These are phyloP conservation scores for Hapalemur alaotrensis DNA, from an alignment of 2,797 vertebrate genomes.

Conservation along the genomic window DNA sequence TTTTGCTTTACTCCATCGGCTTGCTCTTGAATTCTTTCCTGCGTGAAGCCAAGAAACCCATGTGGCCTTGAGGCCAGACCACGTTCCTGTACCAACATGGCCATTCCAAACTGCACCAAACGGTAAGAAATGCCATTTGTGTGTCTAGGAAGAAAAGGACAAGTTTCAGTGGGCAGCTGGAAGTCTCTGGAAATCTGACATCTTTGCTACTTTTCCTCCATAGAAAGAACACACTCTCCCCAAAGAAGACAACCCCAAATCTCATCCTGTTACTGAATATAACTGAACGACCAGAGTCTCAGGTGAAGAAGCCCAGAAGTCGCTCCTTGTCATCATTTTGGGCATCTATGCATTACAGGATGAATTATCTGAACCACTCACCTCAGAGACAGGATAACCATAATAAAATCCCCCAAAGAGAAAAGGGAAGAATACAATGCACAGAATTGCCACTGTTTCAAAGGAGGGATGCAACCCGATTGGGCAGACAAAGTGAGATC, in stretches of 20 bases:
- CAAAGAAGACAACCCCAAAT: not conserved
- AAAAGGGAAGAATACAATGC: not conserved
- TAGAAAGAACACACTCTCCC: not conserved
- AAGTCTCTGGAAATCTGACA: not conserved
- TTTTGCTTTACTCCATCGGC: no score
- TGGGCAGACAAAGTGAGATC: not conserved
- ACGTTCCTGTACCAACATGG: no score
- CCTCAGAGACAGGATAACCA: not conserved
- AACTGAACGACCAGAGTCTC: not conserved
- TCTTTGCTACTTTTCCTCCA: not conserved
- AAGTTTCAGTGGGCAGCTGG: not conserved
- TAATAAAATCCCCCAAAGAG: not conserved
- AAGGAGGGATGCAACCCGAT: not conserved
- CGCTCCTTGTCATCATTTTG: not conserved
- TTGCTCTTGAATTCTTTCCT: no score
- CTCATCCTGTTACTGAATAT: not conserved
- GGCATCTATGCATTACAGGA: not conserved
- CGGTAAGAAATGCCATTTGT: not conserved
- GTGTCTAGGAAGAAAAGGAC: not conserved
- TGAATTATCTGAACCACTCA: not conserved
- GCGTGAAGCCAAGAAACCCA: no score
- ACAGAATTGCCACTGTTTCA: not conserved
- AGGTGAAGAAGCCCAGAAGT: not conserved
- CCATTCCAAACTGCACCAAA: not conserved
- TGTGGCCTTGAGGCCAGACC: no score